Evolutionary conservation across 2,113 vertebrate genomes (phyloP).

Genomic region (Puntigrus tetrazona): DNA sequence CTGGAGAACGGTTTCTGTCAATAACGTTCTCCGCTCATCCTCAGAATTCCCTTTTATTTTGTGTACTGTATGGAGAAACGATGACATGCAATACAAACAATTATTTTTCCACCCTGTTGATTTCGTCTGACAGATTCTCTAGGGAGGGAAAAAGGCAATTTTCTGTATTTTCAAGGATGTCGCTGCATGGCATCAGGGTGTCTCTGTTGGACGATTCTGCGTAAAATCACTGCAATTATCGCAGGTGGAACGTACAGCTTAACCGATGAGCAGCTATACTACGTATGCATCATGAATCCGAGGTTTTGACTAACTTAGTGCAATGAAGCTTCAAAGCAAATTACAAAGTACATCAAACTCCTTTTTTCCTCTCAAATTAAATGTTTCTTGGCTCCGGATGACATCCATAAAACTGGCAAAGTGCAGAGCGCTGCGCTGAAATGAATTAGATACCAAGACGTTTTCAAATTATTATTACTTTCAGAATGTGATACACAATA

Average conservation of each 20-base stretch:
- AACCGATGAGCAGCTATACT: constrained; percentile 7
- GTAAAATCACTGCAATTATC: constrained; percentile 42
- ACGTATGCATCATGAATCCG: neutral
- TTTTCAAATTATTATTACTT: neutral
- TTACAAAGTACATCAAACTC: constrained; percentile 18
- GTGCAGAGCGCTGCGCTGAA: neutral
- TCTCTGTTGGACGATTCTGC: constrained; percentile 35
- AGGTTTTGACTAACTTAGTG: neutral
- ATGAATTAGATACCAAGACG: neutral
- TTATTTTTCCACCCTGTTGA: constrained; percentile 50
- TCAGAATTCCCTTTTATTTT: constrained; percentile 45
- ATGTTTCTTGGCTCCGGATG: neutral
- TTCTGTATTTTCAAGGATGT: constrained; percentile 33
- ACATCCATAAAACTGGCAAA: constrained; percentile 8
- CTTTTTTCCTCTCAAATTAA: neutral
- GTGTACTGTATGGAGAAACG: constrained; percentile 43
- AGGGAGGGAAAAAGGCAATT: constrained; percentile 37
- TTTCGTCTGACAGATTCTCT: constrained; percentile 43
- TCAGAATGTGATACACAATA: neutral
- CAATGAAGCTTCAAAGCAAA: neutral
- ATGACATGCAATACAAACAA: constrained; percentile 46
- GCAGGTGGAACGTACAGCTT: neutral
- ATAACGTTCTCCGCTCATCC: constrained; percentile 12
- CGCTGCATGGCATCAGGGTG: constrained; percentile 13
- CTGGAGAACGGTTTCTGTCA: constrained; percentile 30